Percentiles rank a stretch among this genome's conserved stretches.
Conservation (phyloP, 2,888 invertebrate species). For the Saturnia japonica region DNA sequence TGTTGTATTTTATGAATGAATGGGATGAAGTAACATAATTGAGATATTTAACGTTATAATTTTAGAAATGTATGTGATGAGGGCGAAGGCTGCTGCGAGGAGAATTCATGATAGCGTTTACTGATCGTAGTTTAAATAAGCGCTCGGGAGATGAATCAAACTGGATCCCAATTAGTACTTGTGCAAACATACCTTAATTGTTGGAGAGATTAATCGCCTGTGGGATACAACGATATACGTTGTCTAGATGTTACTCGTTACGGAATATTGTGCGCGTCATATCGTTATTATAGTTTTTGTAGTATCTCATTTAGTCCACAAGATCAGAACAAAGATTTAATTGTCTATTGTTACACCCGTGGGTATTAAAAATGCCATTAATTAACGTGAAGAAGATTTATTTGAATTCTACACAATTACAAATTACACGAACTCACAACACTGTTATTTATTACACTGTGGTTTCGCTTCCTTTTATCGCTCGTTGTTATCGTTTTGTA, state of each 20-base stretch:
- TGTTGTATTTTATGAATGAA: neutral
- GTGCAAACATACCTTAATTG: slow-evolving; percentile 69
- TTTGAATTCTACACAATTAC: too few species aligned
- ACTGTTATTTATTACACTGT: too few species aligned
- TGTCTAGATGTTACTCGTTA: slow-evolving; percentile 2
- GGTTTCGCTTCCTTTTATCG: too few species aligned
- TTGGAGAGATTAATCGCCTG: slow-evolving; percentile 53
- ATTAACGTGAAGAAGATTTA: too few species aligned
- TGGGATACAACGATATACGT: slow-evolving; percentile 20
- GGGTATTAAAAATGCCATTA: too few species aligned
- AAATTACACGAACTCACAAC: too few species aligned
- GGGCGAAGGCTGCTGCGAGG: neutral
- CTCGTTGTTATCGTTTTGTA: too few species aligned
- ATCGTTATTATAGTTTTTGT: neutral
- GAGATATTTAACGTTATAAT: neutral
- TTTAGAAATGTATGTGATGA: neutral
- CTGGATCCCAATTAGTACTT: slow-evolving; percentile 63
- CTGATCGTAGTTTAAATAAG: neutral
- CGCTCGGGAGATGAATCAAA: slow-evolving; percentile 40
- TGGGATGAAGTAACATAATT: neutral
- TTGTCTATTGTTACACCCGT: too few species aligned
- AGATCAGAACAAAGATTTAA: neutral
- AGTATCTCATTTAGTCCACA: neutral
- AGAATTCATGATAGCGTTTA: neutral
- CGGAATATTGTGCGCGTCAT: neutral